Percentiles rank a stretch among this genome's conserved stretches.
phyloP scores from a whole-genome alignment of 30 jellyfish, hydroid and myxozoan genomes.

The Hydractinia echinata region DNA sequence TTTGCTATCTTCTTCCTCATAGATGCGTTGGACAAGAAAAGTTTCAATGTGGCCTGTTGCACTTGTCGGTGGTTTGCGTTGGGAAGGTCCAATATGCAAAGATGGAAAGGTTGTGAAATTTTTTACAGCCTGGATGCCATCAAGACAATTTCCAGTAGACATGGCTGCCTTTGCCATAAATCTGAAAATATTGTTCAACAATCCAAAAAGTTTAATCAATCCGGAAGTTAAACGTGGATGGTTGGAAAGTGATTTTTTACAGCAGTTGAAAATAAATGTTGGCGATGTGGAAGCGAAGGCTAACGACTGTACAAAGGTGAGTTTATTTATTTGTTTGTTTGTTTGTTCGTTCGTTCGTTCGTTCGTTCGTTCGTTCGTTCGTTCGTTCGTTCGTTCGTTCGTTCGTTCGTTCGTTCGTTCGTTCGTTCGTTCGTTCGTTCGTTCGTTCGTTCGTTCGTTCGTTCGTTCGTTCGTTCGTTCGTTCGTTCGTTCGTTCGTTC shows the following conservation, averaged over 20 bases:
- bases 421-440: no score
- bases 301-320: conserved; percentile 64
- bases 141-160: conserved; percentile 74
- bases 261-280: conserved; percentile 31
- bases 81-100: conserved; percentile 95
- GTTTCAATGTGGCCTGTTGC: conserved; percentile 98
- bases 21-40: conserved; percentile 73
- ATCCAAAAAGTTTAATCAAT: conserved; percentile 37
- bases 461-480: no score
- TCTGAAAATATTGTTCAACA: conserved; percentile 29
- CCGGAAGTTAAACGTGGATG: conserved; percentile 63
- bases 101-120: conserved; percentile 68
- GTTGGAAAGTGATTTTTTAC: conserved; percentile 67
- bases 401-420: no score
- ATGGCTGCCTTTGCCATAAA: conserved; percentile 87
- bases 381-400: no score
- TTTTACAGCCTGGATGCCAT: conserved; percentile 76
- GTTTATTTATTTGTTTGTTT: not conserved
- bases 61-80: conserved; percentile 75
- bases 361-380: no score
- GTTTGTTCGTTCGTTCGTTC: not conserved
- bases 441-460: no score
- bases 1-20: not conserved
- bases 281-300: conserved; percentile 80
- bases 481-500: no score